Conservation (phyloP, 2,888 invertebrate genomes). For the Phrixothrix hirtus region DNA sequence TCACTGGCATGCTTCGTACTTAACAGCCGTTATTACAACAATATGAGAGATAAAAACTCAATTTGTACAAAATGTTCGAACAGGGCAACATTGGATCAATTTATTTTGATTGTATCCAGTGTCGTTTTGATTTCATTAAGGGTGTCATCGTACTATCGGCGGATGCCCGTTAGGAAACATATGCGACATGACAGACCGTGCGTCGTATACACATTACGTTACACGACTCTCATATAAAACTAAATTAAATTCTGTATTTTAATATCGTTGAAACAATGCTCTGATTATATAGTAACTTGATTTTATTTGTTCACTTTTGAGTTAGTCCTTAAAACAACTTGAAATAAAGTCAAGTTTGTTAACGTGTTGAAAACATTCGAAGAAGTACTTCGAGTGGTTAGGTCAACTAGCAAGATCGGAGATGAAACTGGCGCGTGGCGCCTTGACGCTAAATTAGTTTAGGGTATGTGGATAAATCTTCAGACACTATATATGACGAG, state of each 20-base stretch:
- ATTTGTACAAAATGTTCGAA: slow-evolving; percentile 46
- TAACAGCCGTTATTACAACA: slow-evolving; percentile 36
- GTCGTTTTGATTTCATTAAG: slow-evolving; percentile 55
- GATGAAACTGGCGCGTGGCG: slow-evolving; percentile 18
- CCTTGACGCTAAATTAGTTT: slow-evolving; percentile 18
- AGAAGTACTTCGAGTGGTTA: slow-evolving; percentile 35
- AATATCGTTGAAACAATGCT: slow-evolving; percentile 40
- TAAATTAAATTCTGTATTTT: slow-evolving; percentile 53
- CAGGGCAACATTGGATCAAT: slow-evolving; percentile 43
- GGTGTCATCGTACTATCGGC: slow-evolving; percentile 49
- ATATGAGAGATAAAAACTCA: slow-evolving; percentile 44
- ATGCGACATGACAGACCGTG: slow-evolving; percentile 44
- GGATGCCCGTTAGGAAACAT: slow-evolving; percentile 46
- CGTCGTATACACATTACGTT: slow-evolving; percentile 44
- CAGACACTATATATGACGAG: too few relatives aligned
- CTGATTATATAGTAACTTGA: slow-evolving; percentile 34
- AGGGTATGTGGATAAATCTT: background rate
- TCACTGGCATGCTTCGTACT: slow-evolving; percentile 27
- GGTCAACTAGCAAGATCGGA: slow-evolving; percentile 28
- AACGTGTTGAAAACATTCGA: slow-evolving; percentile 38
- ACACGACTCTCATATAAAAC: slow-evolving; percentile 49
- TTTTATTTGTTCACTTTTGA: slow-evolving; percentile 33
- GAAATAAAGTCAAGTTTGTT: slow-evolving; percentile 29
- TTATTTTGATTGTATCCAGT: slow-evolving; percentile 52
- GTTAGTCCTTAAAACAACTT: slow-evolving; percentile 22